Base-by-base conservation (phyloP, 64 coral and sea anemone genomes). In the Montipora efflorescens region DNA sequence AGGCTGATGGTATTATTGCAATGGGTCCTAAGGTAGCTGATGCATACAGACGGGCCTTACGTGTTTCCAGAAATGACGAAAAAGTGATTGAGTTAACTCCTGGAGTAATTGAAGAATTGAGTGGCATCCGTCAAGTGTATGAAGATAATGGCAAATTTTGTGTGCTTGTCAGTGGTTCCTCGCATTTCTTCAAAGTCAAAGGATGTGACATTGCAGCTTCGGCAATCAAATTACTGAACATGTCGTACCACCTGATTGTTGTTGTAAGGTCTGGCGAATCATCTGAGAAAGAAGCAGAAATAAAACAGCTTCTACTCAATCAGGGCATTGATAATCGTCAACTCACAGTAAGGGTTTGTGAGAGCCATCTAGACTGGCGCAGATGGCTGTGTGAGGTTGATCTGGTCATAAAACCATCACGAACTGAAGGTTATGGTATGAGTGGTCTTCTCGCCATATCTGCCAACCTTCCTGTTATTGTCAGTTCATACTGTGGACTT, bases 361-460 rank as follows among this genome's bases (percentile, higher is more conserved):
- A 70, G 13, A 86, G 82, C 18, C 82, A 23, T 50, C 15, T 50
- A 14, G 82, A 86, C 14, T 86, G 82, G 82, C 47, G 19, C 0
- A 72, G 47, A 50, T 51, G 7, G 62, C 46, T 86, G 18, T 70
- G 82, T 22, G 19, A 86, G 10, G 66, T 45, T 5, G 82, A 86
- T 49, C 82, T 86, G 67, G 46, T 68, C 19, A 86, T 86, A 22
- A 86, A 71, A 20, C 82, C 82, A 48, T 86, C 82, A 71, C n/a
- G 82, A 86, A 72, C 43, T 86, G 82, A 86, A 71, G 82, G 82
- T 13, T 86, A 71, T 70, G 82, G 82, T 53, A 86, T 86, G 64
- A 86, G 67, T 86, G 82, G 82, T 23, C 44, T 86, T 13, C 82
- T 70, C 18, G 82, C 82, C 10, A 86, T 86, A 71, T 86, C 82